A percentile compares a stretch with the other conserved stretches of the same genome.
Conservation (phyloP, 1,140 invertebrate genomes). For the Calephelis virginiensis region DNA sequence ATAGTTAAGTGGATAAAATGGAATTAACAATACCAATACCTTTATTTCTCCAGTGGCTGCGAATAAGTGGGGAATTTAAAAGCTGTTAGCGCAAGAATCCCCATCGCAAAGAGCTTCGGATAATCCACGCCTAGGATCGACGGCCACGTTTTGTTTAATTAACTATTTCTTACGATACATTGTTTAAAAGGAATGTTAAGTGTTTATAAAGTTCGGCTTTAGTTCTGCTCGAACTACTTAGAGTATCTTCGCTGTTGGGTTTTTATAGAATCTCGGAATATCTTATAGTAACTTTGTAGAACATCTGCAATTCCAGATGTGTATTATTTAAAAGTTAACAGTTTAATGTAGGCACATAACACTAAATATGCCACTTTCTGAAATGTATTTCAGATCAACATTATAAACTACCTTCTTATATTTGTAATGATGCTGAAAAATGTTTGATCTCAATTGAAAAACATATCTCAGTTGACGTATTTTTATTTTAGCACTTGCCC, state of each 20-base stretch:
- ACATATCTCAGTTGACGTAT: no score
- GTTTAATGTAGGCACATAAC: no score
- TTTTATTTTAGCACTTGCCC: no score
- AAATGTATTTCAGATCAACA: no score
- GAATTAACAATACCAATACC: neutral
- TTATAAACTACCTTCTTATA: no score
- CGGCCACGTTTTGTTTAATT: conserved; percentile 39
- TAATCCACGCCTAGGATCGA: conserved; percentile 31
- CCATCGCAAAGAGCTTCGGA: conserved; percentile 26
- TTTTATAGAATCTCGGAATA: neutral
- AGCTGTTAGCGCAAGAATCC: conserved; percentile 39
- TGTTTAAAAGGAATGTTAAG: conserved; percentile 33
- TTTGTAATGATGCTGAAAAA: no score
- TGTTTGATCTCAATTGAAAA: no score
- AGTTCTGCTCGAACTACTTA: conserved; percentile 4
- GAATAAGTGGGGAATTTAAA: conserved; percentile 31
- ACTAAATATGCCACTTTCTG: no score
- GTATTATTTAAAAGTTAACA: no score
- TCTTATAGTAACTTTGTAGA: neutral
- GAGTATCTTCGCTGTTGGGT: neutral
- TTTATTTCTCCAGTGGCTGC: conserved; percentile 22
- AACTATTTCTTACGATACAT: conserved; percentile 33
- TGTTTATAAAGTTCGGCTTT: conserved; percentile 13
- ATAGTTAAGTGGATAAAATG: no score
- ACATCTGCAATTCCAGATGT: no score